These are phyloP conservation scores for Tachina grossa DNA, from an alignment of 2,888 invertebrate species.

Conservation along the genomic window DNA sequence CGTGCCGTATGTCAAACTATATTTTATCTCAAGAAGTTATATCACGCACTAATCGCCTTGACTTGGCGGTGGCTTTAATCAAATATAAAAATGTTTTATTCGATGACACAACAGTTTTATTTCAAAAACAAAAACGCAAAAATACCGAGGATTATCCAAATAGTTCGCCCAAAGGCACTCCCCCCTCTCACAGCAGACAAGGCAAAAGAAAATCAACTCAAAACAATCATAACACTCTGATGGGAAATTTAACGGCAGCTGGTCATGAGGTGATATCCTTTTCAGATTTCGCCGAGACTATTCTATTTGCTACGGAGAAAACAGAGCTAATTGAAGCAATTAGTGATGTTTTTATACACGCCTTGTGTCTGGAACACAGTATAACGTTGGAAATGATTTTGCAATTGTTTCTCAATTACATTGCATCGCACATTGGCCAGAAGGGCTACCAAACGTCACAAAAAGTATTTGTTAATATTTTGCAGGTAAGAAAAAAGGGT, in stretches of 20 bases:
- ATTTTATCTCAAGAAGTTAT: conserved; percentile 78
- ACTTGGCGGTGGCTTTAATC: conserved; percentile 78
- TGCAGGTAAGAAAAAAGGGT: conserved; percentile 80
- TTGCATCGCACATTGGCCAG: conserved; percentile 87
- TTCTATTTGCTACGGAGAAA: conserved; percentile 79
- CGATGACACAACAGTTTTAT: conserved; percentile 78
- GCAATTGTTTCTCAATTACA: conserved; percentile 86
- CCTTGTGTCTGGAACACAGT: conserved; percentile 80
- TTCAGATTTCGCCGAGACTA: conserved; percentile 81
- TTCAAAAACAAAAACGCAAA: conserved; percentile 68
- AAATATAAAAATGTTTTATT: conserved; percentile 81
- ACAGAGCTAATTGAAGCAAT: conserved; percentile 79
- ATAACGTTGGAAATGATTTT: conserved; percentile 80
- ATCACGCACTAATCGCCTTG: conserved; percentile 76
- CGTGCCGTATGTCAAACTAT: conserved; percentile 81
- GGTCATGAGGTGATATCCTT: conserved; percentile 77
- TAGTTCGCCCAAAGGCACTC: conserved; percentile 33
- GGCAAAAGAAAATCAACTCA: conserved; percentile 36
- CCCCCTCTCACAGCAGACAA: conserved; percentile 10
- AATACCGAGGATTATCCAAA: conserved; percentile 37
- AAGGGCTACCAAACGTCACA: conserved; percentile 83
- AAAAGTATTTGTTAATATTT: conserved; percentile 83
- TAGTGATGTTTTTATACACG: conserved; percentile 81
- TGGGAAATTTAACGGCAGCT: neutral
- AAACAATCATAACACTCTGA: neutral